Evolutionary conservation across 1,140 invertebrate species (phyloP), one percentile per base, ranked within the genome.

Genomic region (Scaptomyza pallida): DNA sequence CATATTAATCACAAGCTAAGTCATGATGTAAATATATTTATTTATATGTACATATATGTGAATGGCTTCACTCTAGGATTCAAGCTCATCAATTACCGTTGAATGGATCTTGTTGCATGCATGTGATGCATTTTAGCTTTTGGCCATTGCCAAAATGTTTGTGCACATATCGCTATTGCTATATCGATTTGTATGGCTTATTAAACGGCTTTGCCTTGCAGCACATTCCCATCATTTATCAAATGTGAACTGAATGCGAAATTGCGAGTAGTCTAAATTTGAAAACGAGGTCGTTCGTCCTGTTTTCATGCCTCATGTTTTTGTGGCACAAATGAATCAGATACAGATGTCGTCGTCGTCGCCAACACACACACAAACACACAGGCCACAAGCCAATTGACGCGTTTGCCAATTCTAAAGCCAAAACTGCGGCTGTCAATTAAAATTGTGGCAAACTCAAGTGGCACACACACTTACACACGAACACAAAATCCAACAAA

Each of bases 401-500:
- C 9, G 67, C 56, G 33, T 26, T 51, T 44, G 48, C 30, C 30
- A 65, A 30, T 61, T 67, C 62, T 67, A 75, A 72, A 62, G 6
- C 69, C 56, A 62, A 37, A 37, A 52, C 55, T 70, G 69, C 62
- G 73, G 64, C 73, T 85, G 80, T 85, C 80, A 85, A 85, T 85
- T 85, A 85, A 85, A 85, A 86, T 81, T 85, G 81, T 77, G 77
- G 81, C 82, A 78, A 86, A 61, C 70, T 88, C 74, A 81, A 86
- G 81, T 77, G 81, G 67, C 74, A 81, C 81, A 77, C 80, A 67
- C 59, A 71, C 21, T n/a, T n/a, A 37, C 67, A 55, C 12, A 16
- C 35, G 10, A 45, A 16, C 51, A 16, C 35, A 64, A 72, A 75
- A 77, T n/a, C 33, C 33, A 37, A 37, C 33, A 37, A 37, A 37